Evolutionary conservation across 53 echinoderm and acorn worm species (phyloP).

Genomic region (Holothuria scabra): DNA sequence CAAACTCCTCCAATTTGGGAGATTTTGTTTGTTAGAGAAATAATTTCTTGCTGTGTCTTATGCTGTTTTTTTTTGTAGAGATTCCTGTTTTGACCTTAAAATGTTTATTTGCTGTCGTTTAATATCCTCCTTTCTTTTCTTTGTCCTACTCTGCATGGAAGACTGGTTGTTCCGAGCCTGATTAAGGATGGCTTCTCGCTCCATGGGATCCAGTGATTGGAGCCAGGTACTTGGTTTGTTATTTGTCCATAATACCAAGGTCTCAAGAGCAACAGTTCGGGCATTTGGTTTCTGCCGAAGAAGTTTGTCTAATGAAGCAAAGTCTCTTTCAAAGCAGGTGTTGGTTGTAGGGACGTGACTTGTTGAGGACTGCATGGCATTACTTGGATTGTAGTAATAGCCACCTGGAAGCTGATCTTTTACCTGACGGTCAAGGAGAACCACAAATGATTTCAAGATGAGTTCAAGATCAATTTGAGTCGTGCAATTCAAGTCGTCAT

Average conservation of each 20-base stretch:
- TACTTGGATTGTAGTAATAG: slow-evolving; percentile 36
- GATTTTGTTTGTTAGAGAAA: slow-evolving; percentile 34
- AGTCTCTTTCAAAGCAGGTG: slow-evolving; percentile 55
- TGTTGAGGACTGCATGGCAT: not conserved
- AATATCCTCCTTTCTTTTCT: slow-evolving; percentile 41
- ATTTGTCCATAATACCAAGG: slow-evolving; percentile 58
- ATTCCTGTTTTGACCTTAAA: slow-evolving; percentile 30
- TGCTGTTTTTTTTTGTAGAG: slow-evolving; percentile 38
- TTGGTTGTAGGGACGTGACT: slow-evolving; percentile 68
- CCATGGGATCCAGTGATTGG: slow-evolving; percentile 25
- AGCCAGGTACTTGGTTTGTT: slow-evolving; percentile 67
- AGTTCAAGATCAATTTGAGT: slow-evolving; percentile 60
- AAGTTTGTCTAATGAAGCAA: slow-evolving; percentile 59
- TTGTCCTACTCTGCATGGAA: not conserved
- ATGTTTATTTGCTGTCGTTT: slow-evolving; percentile 32
- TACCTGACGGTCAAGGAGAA: slow-evolving; percentile 58
- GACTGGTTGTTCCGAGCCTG: slow-evolving; percentile 9
- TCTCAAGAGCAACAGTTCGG: slow-evolving; percentile 45
- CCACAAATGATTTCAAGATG: slow-evolving; percentile 38
- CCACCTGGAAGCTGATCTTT: slow-evolving; percentile 65
- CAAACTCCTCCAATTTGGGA: slow-evolving; percentile 49
- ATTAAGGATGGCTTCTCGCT: slow-evolving; percentile 27
- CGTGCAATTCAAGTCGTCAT: slow-evolving; percentile 49
- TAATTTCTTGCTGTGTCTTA: slow-evolving; percentile 30
- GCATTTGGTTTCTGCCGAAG: slow-evolving; percentile 59